Evolutionary conservation across 2,113 vertebrate genomes (phyloP), one percentile per base, ranked within the genome.

Genomic region (Rallus limicola): DNA sequence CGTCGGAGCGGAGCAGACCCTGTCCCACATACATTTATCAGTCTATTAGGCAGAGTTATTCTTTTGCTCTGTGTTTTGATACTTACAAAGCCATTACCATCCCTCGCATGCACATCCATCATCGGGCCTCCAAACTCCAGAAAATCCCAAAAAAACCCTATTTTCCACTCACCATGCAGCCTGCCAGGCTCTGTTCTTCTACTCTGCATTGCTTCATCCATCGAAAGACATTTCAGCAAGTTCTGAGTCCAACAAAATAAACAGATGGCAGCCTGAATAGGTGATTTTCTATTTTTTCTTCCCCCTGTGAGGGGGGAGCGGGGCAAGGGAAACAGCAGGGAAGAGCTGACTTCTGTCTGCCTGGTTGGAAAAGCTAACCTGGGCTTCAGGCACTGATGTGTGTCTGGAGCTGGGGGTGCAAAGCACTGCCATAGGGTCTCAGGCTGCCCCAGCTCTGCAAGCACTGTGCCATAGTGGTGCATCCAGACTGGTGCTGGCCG

Each of bases 101-200:
- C 83, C 62, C 44, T 96, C 5, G 5, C 83, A 90, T 74, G 90
- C 80, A 94, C 83, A 96, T 96, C 95, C 95, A 97, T 96, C 96
- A 95, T 84, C 74, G 1, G 77, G 28, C 76, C 86, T 95, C 89
- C 92, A 79, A 95, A 58, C 93, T 92, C 90, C 93, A 95, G 76
- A 84, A 94, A 72, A 81, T 50, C 92, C 86, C 58, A 29, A 76
- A 90, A 95, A 65, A 76, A 46, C 7, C 16, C 82, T 56, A 65
- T 93, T 96, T 97, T 97, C 95, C 93, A 95, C 92, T 97, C 91
- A 79, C 83, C 95, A 85, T 11, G 77, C 93, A 95, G 95, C 88
- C 95, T 96, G 96, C 96, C 95, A 96, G 96, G 83, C 91, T 96
- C 96, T 97, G 96, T 62, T 96, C 96, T 96, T 96, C 95, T 79